Conservation (phyloP, 2,888 invertebrate species). For the Lutraria lutraria region DNA sequence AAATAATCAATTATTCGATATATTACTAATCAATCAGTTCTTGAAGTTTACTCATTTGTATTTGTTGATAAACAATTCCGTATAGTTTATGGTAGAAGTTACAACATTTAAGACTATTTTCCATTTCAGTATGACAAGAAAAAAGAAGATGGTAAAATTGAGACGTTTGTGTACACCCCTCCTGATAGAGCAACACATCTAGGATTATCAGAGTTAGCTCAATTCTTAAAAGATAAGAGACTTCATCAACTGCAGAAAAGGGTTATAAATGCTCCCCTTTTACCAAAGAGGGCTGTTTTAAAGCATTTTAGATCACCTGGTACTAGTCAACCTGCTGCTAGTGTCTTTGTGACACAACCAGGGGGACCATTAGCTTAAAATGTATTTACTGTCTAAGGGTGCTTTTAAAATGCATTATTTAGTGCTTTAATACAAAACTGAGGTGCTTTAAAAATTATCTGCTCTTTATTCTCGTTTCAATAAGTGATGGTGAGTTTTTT, state of each 20-base stretch:
- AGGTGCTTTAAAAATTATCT: too few species aligned
- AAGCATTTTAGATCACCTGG: conserved; percentile 45
- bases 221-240: conserved; percentile 44
- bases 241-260: conserved; percentile 45
- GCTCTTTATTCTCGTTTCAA: too few species aligned
- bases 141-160: conserved; percentile 44
- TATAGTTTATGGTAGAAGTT: neutral
- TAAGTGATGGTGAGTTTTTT: too few species aligned
- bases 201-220: conserved; percentile 60
- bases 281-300: conserved; percentile 56
- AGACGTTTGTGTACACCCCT: conserved; percentile 58
- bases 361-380: conserved; percentile 7
- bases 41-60: neutral
- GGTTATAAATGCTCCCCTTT: conserved; percentile 43
- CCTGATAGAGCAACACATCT: conserved; percentile 68
- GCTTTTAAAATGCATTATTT: too few species aligned
- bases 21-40: neutral
- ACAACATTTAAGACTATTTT: neutral
- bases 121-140: conserved; percentile 66
- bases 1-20: neutral
- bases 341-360: conserved; percentile 65
- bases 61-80: neutral
- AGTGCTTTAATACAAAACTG: too few species aligned
- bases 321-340: conserved; percentile 8
- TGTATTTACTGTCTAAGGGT: too few species aligned